Base-by-base conservation (phyloP, 2,888 invertebrate genomes). In the Lasioglossum oenotherae region DNA sequence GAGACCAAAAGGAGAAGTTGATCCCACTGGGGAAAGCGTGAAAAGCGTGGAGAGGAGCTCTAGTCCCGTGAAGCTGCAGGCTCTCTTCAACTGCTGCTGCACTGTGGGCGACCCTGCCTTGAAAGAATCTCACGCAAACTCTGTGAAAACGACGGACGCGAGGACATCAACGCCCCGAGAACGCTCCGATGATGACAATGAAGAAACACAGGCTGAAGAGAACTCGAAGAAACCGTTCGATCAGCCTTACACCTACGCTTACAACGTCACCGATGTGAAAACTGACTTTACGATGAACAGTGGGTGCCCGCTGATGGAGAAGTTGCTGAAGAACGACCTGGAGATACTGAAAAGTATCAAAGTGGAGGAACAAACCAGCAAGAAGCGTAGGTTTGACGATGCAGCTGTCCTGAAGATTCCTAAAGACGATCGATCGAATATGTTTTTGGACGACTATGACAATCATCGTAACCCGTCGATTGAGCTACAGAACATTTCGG, bases 51-150 rank as follows among this genome's bases (percentile, higher is more conserved):
- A 84, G 14, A 73, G 35, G 4, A 35, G 57, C 27, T 41, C 46
- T 57, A 73, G 57, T 3, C 57, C 73, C 0, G 67, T 53, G 19
- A 76, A 76, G 12, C 2, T 73, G 19, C 79, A 69, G 67, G 19
- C 38, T 12, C 31, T 79, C 2, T 49, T 84, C 31, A 41, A 60
- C 27, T 84, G 85, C 49, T 35, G 69, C 10, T 84, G 85, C 8
- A 1, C 35, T 16, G 1, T 27, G 12, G 57, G 27, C 6, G 73
- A 79, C 12, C 12, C 69, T 38, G 69, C 1, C 23, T 16, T 27
- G 4, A 53, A 14, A 53, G 44, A 27, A 5, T n/a, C 27, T 0
- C 10, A 2, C 6, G 14, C 19, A 0, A 6, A 38, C 10, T 73
- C 46, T 5, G 67, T 67, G n/a, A 23, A 44, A 2, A 0, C 41